These are phyloP conservation scores for Mycalesis mineus DNA, from an alignment of 2,888 invertebrate genomes.

Conservation along the genomic window DNA sequence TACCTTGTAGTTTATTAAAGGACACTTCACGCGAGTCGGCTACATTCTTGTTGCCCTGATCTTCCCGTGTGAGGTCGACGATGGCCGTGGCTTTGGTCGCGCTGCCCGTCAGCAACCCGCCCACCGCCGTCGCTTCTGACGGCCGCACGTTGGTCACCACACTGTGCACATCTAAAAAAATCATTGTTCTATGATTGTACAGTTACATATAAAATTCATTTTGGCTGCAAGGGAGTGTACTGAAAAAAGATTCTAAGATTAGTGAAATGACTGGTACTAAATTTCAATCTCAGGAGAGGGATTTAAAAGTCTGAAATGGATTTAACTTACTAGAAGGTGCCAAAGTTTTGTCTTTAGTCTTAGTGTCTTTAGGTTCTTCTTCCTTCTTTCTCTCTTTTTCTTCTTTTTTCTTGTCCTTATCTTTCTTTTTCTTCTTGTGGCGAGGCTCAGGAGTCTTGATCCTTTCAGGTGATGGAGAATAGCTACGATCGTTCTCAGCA, in stretches of 20 bases:
- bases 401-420: conserved; percentile 51
- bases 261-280: too few species aligned
- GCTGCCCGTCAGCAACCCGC: conserved; percentile 83
- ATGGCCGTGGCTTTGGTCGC: conserved; percentile 73
- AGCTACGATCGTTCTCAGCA: conserved; percentile 52
- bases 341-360: conserved; percentile 70
- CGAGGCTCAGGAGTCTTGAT: conserved; percentile 52
- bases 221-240: too few species aligned
- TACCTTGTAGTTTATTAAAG: conserved; percentile 85
- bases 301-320: background rate
- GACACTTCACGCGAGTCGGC: conserved; percentile 86
- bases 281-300: too few species aligned
- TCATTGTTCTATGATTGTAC: too few species aligned
- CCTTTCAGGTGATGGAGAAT: conserved; percentile 59
- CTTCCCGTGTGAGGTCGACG: conserved; percentile 81
- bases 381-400: conserved; percentile 34
- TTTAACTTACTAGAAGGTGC: conserved; percentile 66
- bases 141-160: conserved; percentile 79
- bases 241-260: too few species aligned
- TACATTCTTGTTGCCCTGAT: conserved; percentile 72
- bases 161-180: conserved; percentile 75
- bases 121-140: conserved; percentile 84
- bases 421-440: conserved; percentile 58
- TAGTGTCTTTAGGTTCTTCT: conserved; percentile 43
- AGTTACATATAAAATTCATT: too few species aligned